Conservation (phyloP, 1,140 invertebrate genomes). For the Metopolophium dirhodum region DNA sequence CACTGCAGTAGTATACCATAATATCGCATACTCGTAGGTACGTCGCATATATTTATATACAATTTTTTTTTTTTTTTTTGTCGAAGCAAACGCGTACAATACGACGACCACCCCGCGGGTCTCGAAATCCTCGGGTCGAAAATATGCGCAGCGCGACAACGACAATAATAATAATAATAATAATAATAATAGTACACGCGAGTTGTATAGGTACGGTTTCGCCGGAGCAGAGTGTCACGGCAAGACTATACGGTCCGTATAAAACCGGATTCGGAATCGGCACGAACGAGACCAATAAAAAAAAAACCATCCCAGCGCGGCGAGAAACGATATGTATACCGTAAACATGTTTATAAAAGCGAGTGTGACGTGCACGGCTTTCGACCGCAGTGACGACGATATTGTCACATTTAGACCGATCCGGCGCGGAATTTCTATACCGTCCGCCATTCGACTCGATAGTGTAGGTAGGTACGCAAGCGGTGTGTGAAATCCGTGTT, state of each 20-base stretch:
- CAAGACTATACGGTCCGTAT: neutral
- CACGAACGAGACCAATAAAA: constrained; percentile 38
- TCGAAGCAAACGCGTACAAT: neutral
- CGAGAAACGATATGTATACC: constrained; percentile 11
- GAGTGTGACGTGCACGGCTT: neutral
- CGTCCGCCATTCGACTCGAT: too few relatives aligned
- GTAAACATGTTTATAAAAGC: neutral
- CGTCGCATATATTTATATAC: neutral
- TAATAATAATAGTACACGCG: neutral
- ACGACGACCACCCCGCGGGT: neutral
- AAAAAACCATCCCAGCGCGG: constrained; percentile 16
- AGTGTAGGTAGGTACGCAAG: too few relatives aligned
- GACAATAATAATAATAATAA: too few relatives aligned
- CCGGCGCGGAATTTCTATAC: constrained; percentile 1
- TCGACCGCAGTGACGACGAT: neutral
- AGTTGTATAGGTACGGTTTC: neutral
- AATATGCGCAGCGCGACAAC: neutral
- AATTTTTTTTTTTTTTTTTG: neutral
- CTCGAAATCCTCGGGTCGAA: neutral
- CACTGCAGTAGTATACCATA: too few relatives aligned
- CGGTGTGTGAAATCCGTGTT: too few relatives aligned
- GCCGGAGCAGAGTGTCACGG: neutral
- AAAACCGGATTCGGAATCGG: constrained; percentile 42
- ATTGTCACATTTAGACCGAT: constrained; percentile 36
- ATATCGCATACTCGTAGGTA: neutral